Base-by-base conservation (phyloP, 2,113 vertebrate species). In the Gavialis gangeticus region DNA sequence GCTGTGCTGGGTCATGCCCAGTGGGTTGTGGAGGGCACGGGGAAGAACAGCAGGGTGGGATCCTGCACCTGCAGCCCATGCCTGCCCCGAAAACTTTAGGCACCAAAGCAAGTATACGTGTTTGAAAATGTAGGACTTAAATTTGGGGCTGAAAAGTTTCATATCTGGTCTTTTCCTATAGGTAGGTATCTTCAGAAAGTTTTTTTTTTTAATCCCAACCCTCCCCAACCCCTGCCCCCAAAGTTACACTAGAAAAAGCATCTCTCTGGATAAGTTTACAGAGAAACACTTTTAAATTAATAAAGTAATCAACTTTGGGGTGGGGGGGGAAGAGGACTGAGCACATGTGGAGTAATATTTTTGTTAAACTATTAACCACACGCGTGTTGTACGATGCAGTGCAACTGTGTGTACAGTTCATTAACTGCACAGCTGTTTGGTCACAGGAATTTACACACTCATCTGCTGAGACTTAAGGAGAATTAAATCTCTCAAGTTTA, bases 271-370 rank as follows among this genome's bases (percentile, higher is more conserved):
- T 73, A 95, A 94, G 90, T 89, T 73, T 83, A 4, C 90, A 91
- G 88, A 88, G 94, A 97, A 94, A 86, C 84, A 88, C 86, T 73
- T 79, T 95, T 95, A 94, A 94, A 94, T 89, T 95, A 91, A 94
- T 84, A 90, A 81, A 78, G 30, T 88, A 94, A 81, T 94, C 91
- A 58, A 73, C 88, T 76, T 82, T 94, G 64, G 18, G 34, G 37
- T 7, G 30, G 37, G 67, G 67, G n/a, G 46, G 0, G 58, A 94
- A 89, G 79, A 55, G 14, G 96, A 96, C 89, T 67, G 91, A 85
- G 92, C 91, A 59, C 94, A 92, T 30, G 87, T 30, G 88, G 92
- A 88, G 77, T 25, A 77, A 58, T 15, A 87, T 90, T 91, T 94
- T 85, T 92, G 75, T 91, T 83, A 89, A 94, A 69, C 82, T 92